Conservation (phyloP, 2,888 invertebrate species). For the Quadroppia sp. region DNA sequence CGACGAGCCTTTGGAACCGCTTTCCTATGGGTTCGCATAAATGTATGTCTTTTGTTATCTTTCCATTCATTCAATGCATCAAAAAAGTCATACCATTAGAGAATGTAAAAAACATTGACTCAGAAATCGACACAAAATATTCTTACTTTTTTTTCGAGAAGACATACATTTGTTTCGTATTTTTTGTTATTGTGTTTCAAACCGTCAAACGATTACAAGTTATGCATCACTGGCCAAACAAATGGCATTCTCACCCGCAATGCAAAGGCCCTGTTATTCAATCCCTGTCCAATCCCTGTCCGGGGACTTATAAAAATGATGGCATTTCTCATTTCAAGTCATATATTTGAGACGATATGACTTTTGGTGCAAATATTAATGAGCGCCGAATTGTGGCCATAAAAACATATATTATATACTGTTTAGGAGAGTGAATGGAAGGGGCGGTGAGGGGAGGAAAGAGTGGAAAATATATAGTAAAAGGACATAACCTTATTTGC, state of each 20-base stretch:
- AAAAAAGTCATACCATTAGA: background rate
- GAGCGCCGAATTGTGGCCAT: slow-evolving; percentile 20
- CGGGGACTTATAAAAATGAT: slow-evolving; percentile 33
- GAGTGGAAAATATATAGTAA: background rate
- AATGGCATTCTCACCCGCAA: slow-evolving; percentile 12
- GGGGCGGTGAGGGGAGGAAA: background rate
- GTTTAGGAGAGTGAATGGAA: background rate
- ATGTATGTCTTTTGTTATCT: background rate
- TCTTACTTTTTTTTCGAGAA: background rate
- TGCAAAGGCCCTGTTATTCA: background rate
- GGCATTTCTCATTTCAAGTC: slow-evolving; percentile 19
- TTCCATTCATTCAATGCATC: background rate
- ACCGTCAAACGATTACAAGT: slow-evolving; percentile 29
- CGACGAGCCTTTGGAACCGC: background rate
- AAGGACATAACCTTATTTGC: background rate
- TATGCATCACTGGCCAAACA: slow-evolving; percentile 35
- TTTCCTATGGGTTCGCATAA: background rate
- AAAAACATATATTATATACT: slow-evolving; percentile 26
- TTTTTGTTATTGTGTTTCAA: slow-evolving; percentile 6
- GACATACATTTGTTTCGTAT: background rate
- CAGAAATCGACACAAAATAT: background rate
- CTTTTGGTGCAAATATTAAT: slow-evolving; percentile 28
- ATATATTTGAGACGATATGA: slow-evolving; percentile 11
- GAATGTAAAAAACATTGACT: background rate
- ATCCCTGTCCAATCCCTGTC: slow-evolving; percentile 25